These are phyloP conservation scores for Tetranychus piercei DNA, from an alignment of 2,888 invertebrate genomes.

Conservation along the genomic window DNA sequence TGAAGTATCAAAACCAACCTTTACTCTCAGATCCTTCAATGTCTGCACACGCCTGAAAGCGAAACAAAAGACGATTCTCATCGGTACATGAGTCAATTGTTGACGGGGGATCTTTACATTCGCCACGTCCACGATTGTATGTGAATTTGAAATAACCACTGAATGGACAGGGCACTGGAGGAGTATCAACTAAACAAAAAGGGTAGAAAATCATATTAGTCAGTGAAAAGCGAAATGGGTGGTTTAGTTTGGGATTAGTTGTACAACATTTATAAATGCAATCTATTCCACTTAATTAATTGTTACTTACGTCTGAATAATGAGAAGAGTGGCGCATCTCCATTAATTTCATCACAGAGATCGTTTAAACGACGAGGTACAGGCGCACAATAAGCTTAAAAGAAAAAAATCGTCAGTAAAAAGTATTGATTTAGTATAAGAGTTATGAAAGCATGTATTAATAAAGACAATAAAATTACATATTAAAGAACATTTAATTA, in stretches of 20 bases:
- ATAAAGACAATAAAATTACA: constrained; percentile 13
- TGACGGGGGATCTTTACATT: constrained; percentile 69
- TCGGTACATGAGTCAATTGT: constrained; percentile 86
- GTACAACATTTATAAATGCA: too few relatives aligned
- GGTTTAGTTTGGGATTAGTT: too few relatives aligned
- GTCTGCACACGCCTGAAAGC: constrained; percentile 83
- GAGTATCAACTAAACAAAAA: constrained; percentile 44
- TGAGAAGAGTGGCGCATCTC: constrained; percentile 33
- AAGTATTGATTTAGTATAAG: background rate
- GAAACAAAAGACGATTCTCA: constrained; percentile 66
- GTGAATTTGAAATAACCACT: constrained; percentile 76
- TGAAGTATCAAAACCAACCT: constrained; percentile 38
- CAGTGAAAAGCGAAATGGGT: too few relatives aligned
- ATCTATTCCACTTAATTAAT: background rate
- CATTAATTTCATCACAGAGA: constrained; percentile 32
- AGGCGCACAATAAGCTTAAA: background rate
- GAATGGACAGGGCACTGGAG: constrained; percentile 74
- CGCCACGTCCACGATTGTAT: constrained; percentile 74
- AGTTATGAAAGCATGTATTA: background rate
- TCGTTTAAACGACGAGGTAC: constrained; percentile 24
- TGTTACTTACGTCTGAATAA: constrained; percentile 32
- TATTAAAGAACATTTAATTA: too few relatives aligned
- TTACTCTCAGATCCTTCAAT: constrained; percentile 74
- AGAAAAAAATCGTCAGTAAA: background rate
- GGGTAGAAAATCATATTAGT: background rate